Evolutionary conservation across 92 coral and sea anemone species (phyloP).

Genomic region (Epizoanthus ramosus): DNA sequence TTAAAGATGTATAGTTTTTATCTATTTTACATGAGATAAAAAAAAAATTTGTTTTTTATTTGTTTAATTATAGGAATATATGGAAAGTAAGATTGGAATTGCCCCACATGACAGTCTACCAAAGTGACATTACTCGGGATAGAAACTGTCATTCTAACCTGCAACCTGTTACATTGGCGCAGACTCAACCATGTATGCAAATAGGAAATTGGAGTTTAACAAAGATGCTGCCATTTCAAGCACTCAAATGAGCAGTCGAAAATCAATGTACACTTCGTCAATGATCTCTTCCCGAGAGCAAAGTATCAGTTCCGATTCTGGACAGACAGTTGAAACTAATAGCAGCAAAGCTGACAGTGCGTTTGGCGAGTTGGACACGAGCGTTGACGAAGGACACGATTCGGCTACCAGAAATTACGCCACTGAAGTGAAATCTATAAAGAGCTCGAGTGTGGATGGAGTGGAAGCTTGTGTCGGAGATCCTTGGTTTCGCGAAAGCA

Average conservation of each 20-base stretch:
- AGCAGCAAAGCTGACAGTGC: conserved; percentile 41
- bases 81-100: too few species aligned
- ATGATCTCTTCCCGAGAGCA: neutral
- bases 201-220: neutral
- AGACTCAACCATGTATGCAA: conserved; percentile 32
- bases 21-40: too few species aligned
- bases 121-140: too few species aligned
- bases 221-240: conserved; percentile 20
- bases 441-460: neutral
- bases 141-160: neutral
- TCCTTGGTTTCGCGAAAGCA: conserved; percentile 14
- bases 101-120: too few species aligned
- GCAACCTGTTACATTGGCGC: conserved; percentile 16
- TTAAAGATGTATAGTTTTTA: too few species aligned
- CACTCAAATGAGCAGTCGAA: conserved; percentile 9
- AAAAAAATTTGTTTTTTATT: too few species aligned
- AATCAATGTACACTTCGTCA: neutral
- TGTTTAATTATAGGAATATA: too few species aligned
- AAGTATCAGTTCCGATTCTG: neutral
- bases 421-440: neutral
- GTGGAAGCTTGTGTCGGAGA: conserved; percentile 12
- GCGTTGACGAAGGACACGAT: neutral
- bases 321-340: conserved; percentile 22
- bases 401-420: neutral
- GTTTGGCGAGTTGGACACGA: conserved; percentile 27